Base-by-base conservation (phyloP, 2,888 invertebrate genomes). In the Xanthorhoe designata region DNA sequence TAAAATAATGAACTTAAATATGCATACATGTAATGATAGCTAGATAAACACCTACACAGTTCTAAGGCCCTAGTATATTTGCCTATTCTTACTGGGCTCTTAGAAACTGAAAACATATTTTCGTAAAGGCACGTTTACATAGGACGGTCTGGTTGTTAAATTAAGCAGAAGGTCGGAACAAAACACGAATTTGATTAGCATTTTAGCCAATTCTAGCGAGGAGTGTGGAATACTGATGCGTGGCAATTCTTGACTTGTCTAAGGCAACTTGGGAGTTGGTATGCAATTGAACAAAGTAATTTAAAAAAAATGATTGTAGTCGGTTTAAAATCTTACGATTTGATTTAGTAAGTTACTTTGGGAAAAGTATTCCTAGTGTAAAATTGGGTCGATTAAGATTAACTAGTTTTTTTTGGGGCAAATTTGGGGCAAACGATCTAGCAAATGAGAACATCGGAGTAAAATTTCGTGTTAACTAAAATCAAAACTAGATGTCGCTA, bases 181-280 rank as follows among this genome's bases (percentile, higher is more conserved):
- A 82, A 81, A 80, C 82, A 83, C 77, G 77, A 80, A 77, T 82
- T 82, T 76, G 80, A 83, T 83, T 83, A 83, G 76, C 80, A 83
- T 82, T 77, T 77, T 67, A 74, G 76, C 70, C 75, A 75, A 77
- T 77, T 74, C 67, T 66, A 72, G 67, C 61, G 74, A 69, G 66
- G 64, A 68, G 69, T 62, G 62, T 64, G 66, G 80, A 75, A 82
- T 82, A 80, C 75, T 77, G 74, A 82, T 82, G 77, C 76, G 69
- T 53, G 62, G 9, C 70, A 61, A 61, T 62, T 61, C 56, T 55
- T 70, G 49, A 38, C 50, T 52, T 55, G 47, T 52, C 47, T 18
- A 15, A 42, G 18, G 38, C 8, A 13, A 17, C 32, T 52, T 29
- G 4, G 17, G n/a, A 42, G 10, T 17, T 2, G 42, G 17, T 7